phyloP scores from a whole-genome alignment of 2,888 invertebrate genomes.

The Mimachlamys varia region DNA sequence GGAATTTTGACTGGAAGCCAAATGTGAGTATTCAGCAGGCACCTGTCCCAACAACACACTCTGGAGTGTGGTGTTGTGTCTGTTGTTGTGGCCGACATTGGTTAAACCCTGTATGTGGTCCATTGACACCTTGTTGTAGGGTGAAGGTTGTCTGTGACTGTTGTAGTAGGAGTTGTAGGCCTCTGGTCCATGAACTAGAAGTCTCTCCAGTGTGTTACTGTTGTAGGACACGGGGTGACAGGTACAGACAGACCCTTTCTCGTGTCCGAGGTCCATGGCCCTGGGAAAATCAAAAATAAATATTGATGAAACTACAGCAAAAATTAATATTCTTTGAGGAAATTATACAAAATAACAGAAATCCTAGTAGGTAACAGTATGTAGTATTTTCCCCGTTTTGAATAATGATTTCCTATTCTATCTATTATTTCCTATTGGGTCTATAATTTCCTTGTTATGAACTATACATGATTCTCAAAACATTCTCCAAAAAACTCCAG shows the following conservation, averaged over 20 bases:
- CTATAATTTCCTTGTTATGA: too few relatives aligned
- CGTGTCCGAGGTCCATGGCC: slow-evolving; percentile 38
- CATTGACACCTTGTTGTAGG: neutral
- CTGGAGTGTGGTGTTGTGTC: slow-evolving; percentile 55
- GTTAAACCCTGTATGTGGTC: slow-evolving; percentile 38
- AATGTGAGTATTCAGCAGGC: slow-evolving; percentile 72
- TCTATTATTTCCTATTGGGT: too few relatives aligned
- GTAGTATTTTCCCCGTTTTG: too few relatives aligned
- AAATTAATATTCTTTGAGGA: too few relatives aligned
- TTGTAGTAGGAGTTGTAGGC: slow-evolving; percentile 6
- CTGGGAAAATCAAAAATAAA: neutral
- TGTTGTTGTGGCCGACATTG: slow-evolving; percentile 38
- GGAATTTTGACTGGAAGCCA: slow-evolving; percentile 54
- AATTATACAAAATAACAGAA: too few relatives aligned
- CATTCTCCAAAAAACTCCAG: neutral
- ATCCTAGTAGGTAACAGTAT: too few relatives aligned
- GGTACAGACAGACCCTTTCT: slow-evolving; percentile 51
- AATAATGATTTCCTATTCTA: too few relatives aligned
- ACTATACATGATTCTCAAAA: too few relatives aligned
- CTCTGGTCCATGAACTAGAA: slow-evolving; percentile 36
- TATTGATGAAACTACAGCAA: too few relatives aligned
- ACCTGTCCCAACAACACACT: slow-evolving; percentile 73
- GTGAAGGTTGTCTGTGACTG: neutral
- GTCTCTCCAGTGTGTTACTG: slow-evolving; percentile 40
- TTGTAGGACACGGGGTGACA: slow-evolving; percentile 51